Evolutionary conservation across 2,797 vertebrate genomes (phyloP).

Genomic region (Threskiornis aethiopicus): DNA sequence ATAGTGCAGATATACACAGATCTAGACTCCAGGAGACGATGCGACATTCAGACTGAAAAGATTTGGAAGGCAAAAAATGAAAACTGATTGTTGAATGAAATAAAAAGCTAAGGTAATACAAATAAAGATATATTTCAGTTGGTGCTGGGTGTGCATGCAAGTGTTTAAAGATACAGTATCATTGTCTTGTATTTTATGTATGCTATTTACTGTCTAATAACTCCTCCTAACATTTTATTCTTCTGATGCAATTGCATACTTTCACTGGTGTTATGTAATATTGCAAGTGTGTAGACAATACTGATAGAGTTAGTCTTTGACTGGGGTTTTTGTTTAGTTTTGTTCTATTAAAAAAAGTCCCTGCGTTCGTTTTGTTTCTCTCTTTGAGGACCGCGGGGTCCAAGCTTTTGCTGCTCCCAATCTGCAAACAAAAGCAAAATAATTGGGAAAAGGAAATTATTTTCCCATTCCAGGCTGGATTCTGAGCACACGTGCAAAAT

Average conservation of each 20-base stretch:
- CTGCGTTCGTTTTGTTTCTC: conserved; percentile 61
- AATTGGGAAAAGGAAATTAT: conserved; percentile 65
- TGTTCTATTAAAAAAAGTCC: conserved; percentile 69
- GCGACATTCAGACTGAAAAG: conserved; percentile 83
- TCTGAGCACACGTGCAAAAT: conserved; percentile 78
- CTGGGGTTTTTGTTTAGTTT: conserved; percentile 57
- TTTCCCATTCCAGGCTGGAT: conserved; percentile 74
- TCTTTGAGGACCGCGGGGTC: conserved; percentile 57
- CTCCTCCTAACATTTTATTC: conserved; percentile 74
- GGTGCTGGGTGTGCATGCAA: conserved; percentile 81
- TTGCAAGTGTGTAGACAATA: conserved; percentile 72
- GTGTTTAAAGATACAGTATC: conserved; percentile 80
- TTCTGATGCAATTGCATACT: conserved; percentile 76
- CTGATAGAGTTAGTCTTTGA: conserved; percentile 65
- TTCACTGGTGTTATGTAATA: conserved; percentile 76
- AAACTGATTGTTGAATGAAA: conserved; percentile 86
- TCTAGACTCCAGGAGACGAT: conserved; percentile 85
- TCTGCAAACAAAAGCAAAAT: conserved; percentile 63
- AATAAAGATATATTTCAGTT: conserved; percentile 81
- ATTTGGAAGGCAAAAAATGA: conserved; percentile 88
- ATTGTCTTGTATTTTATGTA: conserved; percentile 77
- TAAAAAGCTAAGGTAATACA: conserved; percentile 84
- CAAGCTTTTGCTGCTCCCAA: conserved; percentile 64
- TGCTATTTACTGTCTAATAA: conserved; percentile 76
- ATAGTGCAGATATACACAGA: conserved; percentile 85